Conservation (phyloP, 2,888 invertebrate species). For the Protonemura montana region DNA sequence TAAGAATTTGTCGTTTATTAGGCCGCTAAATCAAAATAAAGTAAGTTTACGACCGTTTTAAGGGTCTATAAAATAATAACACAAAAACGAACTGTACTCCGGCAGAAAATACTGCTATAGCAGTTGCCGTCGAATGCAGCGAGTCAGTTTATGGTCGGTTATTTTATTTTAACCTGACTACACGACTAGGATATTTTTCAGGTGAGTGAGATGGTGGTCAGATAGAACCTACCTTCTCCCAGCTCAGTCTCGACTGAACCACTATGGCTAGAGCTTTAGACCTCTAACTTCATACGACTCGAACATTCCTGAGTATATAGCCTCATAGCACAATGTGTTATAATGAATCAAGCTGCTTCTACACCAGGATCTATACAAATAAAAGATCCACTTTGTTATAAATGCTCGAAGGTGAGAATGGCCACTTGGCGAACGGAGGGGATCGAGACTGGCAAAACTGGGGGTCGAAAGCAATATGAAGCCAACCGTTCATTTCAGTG, state of each 20-base stretch:
- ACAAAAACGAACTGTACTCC: neutral
- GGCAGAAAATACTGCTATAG: neutral
- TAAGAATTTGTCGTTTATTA: neutral
- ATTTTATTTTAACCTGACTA: neutral
- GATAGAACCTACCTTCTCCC: neutral
- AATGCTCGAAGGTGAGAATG: neutral
- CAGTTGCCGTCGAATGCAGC: neutral
- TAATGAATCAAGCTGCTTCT: neutral
- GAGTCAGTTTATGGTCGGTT: neutral
- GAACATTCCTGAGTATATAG: neutral
- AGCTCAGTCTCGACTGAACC: neutral
- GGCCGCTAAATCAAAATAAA: neutral
- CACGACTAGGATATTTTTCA: neutral
- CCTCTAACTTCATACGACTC: neutral
- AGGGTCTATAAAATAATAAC: neutral
- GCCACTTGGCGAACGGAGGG: neutral
- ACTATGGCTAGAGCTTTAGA: neutral
- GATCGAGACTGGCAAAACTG: neutral
- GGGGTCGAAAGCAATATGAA: neutral
- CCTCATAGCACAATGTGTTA: neutral
- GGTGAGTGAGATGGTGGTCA: neutral
- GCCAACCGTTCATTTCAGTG: neutral
- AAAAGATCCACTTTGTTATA: neutral
- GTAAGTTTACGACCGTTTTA: neutral
- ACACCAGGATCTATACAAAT: slow-evolving; percentile 12